Conservation (phyloP, 1,140 invertebrate species). For the Drosophila sucinea region DNA sequence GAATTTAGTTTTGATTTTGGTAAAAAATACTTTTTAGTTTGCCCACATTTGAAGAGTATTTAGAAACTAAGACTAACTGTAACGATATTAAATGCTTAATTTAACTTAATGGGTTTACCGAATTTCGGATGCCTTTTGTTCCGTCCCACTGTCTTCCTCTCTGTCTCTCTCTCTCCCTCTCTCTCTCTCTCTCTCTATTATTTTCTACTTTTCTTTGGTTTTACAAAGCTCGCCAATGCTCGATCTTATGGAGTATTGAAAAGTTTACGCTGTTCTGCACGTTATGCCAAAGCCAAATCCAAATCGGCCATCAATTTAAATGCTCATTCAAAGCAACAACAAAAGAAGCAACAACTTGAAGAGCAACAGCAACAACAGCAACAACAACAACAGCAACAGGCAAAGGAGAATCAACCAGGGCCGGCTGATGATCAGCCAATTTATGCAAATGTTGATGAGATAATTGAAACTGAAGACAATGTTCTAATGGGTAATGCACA, state of each 20-base stretch:
- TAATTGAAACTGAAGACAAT: constrained; percentile 49
- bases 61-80: neutral
- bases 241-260: constrained; percentile 72
- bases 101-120: neutral
- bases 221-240: constrained; percentile 63
- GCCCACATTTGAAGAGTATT: neutral
- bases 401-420: constrained; percentile 31
- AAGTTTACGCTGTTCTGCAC: constrained; percentile 65
- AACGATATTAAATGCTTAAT: neutral
- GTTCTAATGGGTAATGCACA: constrained; percentile 72
- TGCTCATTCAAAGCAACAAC: constrained; percentile 63
- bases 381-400: neutral
- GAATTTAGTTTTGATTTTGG: too few relatives aligned
- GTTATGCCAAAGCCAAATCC: constrained; percentile 65
- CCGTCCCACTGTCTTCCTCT: constrained; percentile 6
- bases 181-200: constrained; percentile 17
- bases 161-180: constrained; percentile 27
- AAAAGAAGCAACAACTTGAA: constrained; percentile 50
- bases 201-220: neutral
- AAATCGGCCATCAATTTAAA: constrained; percentile 72
- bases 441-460: constrained; percentile 63
- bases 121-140: neutral
- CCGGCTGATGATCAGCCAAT: constrained; percentile 47
- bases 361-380: constrained; percentile 21
- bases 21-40: neutral